These are phyloP conservation scores for Aegotheles bennettii DNA, from an alignment of 2,113 vertebrate species.

Conservation along the genomic window DNA sequence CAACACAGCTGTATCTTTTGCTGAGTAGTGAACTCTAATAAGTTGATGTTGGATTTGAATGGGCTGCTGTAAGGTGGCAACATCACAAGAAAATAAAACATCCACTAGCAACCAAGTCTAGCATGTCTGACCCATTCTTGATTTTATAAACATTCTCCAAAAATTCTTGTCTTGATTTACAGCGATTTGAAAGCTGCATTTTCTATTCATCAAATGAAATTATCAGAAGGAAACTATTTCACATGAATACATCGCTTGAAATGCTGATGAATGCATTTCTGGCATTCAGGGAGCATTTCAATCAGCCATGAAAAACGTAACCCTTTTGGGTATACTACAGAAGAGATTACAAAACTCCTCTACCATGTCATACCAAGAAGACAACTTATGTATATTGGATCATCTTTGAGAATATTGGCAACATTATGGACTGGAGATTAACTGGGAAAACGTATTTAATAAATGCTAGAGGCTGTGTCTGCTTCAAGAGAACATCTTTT, in stretches of 20 bases:
- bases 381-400: neutral
- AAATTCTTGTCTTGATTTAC: neutral
- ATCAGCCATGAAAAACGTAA: neutral
- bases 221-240: conserved; percentile 46
- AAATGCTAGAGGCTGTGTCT: neutral
- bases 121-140: neutral
- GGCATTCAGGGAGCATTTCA: conserved; percentile 31
- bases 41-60: neutral
- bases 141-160: neutral
- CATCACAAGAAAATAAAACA: conserved; percentile 1
- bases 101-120: neutral
- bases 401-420: neutral
- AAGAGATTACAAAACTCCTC: neutral
- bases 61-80: neutral
- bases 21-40: neutral
- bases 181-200: neutral
- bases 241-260: conserved; percentile 56
- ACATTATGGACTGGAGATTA: neutral
- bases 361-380: neutral
- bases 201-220: conserved; percentile 56
- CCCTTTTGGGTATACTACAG: neutral
- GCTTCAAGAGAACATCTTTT: neutral
- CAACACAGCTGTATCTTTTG: neutral
- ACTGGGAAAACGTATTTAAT: neutral
- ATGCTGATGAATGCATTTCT: conserved; percentile 34